These are phyloP conservation scores for Alouatta palliata DNA, from an alignment of 2,113 vertebrate genomes.

Conservation along the genomic window DNA sequence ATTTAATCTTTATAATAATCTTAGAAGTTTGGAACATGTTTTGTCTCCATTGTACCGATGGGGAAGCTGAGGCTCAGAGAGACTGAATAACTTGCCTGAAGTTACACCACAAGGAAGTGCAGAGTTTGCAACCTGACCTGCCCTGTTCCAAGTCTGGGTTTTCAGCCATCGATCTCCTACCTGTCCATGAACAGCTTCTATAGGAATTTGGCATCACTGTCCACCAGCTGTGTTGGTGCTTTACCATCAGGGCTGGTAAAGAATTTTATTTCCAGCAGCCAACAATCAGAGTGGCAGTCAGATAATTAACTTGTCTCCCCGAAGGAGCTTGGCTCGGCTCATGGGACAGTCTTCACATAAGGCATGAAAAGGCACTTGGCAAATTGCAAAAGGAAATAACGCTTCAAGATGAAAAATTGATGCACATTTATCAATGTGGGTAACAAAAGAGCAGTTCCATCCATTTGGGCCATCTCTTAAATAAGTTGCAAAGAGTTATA, in stretches of 20 bases:
- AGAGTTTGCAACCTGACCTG: background rate
- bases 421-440: slow-evolving; percentile 71
- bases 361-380: slow-evolving; percentile 54
- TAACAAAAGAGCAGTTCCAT: background rate
- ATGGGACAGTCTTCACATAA: slow-evolving; percentile 61
- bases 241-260: background rate
- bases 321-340: slow-evolving; percentile 64
- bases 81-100: background rate
- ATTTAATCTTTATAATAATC: background rate
- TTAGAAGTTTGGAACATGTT: background rate
- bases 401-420: slow-evolving; percentile 78
- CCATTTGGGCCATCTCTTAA: slow-evolving; percentile 30
- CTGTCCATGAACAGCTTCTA: background rate
- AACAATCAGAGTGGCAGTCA: slow-evolving; percentile 4
- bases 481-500: background rate
- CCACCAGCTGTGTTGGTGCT: background rate
- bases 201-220: background rate
- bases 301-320: slow-evolving; percentile 42
- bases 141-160: background rate
- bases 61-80: background rate
- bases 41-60: background rate
- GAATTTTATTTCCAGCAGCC: slow-evolving; percentile 37
- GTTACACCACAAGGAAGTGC: background rate
- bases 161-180: rapidly evolving
- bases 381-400: slow-evolving; percentile 74